Percentiles rank a stretch among this genome's conserved stretches.
phyloP scores from a whole-genome alignment of 2,113 vertebrate species.

The Cichladusa arquata region DNA sequence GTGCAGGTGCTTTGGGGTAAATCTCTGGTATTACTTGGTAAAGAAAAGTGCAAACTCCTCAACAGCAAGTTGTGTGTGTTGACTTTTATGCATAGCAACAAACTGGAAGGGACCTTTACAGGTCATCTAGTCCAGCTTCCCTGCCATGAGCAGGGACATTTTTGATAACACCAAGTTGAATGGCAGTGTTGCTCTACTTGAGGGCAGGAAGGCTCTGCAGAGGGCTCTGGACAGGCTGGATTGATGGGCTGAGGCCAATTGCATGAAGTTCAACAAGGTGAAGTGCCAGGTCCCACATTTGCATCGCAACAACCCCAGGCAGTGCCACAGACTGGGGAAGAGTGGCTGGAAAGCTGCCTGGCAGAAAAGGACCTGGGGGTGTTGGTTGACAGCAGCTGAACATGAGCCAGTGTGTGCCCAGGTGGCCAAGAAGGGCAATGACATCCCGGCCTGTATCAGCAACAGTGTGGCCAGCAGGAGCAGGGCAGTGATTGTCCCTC shows the following conservation, averaged over 20 bases:
- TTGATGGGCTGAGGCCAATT: neutral
- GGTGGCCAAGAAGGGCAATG: neutral
- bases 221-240: neutral
- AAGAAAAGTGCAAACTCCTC: neutral
- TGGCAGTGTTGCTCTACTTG: neutral
- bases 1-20: neutral
- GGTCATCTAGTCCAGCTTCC: neutral
- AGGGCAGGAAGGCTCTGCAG: neutral
- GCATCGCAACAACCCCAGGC: fast-evolving
- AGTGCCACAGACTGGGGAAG: neutral
- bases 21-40: neutral
- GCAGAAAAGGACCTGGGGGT: neutral
- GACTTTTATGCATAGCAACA: neutral
- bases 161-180: neutral
- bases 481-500: neutral
- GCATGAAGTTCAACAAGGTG: neutral
- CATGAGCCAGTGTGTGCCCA: neutral
- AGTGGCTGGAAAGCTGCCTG: neutral
- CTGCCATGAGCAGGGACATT: neutral
- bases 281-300: neutral
- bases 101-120: neutral
- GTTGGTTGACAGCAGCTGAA: neutral
- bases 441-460: neutral
- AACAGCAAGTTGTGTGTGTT: neutral
- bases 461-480: neutral